Evolutionary conservation across 2,113 vertebrate species (phyloP).

Genomic region (Saguinus imperator): DNA sequence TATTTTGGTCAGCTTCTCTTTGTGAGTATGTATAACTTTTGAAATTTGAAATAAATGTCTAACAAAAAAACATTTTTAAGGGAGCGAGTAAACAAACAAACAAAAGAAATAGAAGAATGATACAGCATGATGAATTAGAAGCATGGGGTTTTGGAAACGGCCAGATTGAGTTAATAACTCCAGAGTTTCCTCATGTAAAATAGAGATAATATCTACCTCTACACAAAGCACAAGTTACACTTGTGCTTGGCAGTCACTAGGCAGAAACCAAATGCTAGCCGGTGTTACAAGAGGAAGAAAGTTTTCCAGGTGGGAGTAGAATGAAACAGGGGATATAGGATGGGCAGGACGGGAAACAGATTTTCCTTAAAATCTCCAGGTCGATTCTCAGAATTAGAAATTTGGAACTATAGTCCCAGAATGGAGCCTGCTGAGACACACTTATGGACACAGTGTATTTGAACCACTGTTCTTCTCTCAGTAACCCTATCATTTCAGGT

Average conservation of each 20-base stretch:
- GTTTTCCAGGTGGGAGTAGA: not conserved
- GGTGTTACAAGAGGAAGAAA: not conserved
- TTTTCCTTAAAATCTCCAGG: not conserved
- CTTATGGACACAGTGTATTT: fast-evolving
- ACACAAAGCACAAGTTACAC: not conserved
- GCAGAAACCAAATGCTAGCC: not conserved
- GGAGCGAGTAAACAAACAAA: not conserved
- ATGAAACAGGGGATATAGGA: not conserved
- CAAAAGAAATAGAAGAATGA: not conserved
- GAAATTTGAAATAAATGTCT: not conserved
- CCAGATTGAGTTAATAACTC: not conserved
- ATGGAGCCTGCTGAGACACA: not conserved
- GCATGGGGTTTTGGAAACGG: not conserved
- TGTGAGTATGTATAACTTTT: not conserved
- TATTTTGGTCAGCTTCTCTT: not conserved
- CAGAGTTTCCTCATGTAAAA: not conserved
- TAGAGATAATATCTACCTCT: not conserved
- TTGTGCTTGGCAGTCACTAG: not conserved
- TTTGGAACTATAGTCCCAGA: not conserved
- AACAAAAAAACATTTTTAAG: not conserved
- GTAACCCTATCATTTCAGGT: not conserved
- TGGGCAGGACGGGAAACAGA: not conserved
- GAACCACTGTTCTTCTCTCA: not conserved
- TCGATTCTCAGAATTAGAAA: not conserved
- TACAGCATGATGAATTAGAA: not conserved